Evolutionary conservation across 2,797 vertebrate genomes (phyloP), one percentile per base, ranked within the genome.

Genomic region (Neosalanx taihuensis): DNA sequence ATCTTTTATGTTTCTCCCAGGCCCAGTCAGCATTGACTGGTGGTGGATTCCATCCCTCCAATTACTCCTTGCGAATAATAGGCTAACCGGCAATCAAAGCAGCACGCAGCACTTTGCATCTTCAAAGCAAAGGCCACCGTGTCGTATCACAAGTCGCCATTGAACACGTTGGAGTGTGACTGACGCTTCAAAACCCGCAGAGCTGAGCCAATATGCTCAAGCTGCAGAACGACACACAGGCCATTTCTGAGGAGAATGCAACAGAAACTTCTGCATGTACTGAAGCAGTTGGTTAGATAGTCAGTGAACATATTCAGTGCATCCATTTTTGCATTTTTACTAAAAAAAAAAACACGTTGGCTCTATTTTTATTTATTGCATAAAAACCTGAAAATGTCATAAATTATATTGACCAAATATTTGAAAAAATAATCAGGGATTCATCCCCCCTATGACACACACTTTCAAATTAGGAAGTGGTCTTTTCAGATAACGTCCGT

Each of bases 91-190:
- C 78, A 88, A 86, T 89, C 84, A 87, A 84, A 91, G 69, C 72
- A 56, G 60, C 60, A 72, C 79, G 37, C 37, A 10, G 10, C 37
- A 79, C 87, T 84, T 57, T 69, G 76, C 61, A 72, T 78, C 87
- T 92, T 91, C 93, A 88, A 90, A 91, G 90, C 86, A 81, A 79
- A 86, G 90, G 86, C 80, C 89, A 87, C 73, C 82, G 83, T 85
- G 90, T 81, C 83, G 87, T 84, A 87, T 91, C 83, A 73, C 77
- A 76, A 86, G 73, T 83, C 87, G 87, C 89, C 88, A 86, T 1
- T 72, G 82, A 82, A 85, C 72, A 84, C 84, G 85, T 75, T 87
- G 82, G 82, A 82, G 60, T 84, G 91, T 84, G 91, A 92, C 89
- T 88, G 89, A 92, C 83, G 83, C 81, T 77, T 84, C 69, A 72